Percentiles rank a stretch among this genome's conserved stretches.
Evolutionary conservation across 2,888 invertebrate species (phyloP).

Genomic region (Laspeyria flexula): DNA sequence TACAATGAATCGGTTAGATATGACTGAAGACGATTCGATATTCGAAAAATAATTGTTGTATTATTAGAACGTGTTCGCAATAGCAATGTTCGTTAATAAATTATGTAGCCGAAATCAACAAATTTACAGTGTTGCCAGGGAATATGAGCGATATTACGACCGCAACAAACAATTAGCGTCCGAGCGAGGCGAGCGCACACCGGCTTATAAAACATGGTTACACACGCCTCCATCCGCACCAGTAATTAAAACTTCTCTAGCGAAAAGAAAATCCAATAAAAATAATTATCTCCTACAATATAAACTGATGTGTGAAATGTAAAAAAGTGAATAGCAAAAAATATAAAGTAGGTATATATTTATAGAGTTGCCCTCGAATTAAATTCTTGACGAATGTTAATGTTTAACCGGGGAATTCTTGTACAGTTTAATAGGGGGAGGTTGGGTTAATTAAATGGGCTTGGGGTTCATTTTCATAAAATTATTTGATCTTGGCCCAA

Average conservation of each 20-base stretch:
- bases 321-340: slow-evolving; percentile 68
- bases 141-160: slow-evolving; percentile 67
- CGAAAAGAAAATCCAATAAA: slow-evolving; percentile 77
- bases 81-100: slow-evolving; percentile 55
- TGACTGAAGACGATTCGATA: slow-evolving; percentile 23
- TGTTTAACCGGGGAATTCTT: slow-evolving; percentile 83
- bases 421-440: slow-evolving; percentile 79
- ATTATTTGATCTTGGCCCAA: slow-evolving; percentile 80
- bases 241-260: slow-evolving; percentile 78
- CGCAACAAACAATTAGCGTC: slow-evolving; percentile 72
- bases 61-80: slow-evolving; percentile 34
- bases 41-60: slow-evolving; percentile 35
- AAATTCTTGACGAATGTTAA: slow-evolving; percentile 82
- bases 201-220: slow-evolving; percentile 61
- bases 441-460: slow-evolving; percentile 83
- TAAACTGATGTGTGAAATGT: slow-evolving; percentile 65
- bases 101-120: slow-evolving; percentile 60
- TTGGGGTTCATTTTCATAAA: slow-evolving; percentile 81
- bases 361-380: slow-evolving; percentile 73
- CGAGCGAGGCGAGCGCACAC: slow-evolving; percentile 46
- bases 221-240: slow-evolving; percentile 56
- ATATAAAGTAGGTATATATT: slow-evolving; percentile 76
- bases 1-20: slow-evolving; percentile 30
- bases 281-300: slow-evolving; percentile 70
- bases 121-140: slow-evolving; percentile 57